phyloP scores from a whole-genome alignment of 2,113 vertebrate genomes.

The Atlantisia rogersi region DNA sequence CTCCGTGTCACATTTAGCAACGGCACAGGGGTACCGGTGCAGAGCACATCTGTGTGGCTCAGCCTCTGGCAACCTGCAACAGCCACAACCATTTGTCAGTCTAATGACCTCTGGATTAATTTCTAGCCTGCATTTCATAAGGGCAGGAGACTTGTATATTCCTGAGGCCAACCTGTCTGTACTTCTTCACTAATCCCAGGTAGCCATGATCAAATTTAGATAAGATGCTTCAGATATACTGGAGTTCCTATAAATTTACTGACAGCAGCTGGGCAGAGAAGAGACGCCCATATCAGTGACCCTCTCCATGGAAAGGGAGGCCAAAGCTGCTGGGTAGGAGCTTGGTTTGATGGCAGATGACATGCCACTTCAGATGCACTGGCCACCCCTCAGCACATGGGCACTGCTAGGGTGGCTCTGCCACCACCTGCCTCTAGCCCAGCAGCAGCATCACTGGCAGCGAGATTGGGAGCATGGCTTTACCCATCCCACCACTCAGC shows the following conservation, averaged over 20 bases:
- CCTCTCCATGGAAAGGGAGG: not conserved
- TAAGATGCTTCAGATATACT: not conserved
- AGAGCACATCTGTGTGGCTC: rapidly evolving
- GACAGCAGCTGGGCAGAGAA: not conserved
- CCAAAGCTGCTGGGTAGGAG: not conserved
- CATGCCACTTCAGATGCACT: not conserved
- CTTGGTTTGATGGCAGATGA: not conserved
- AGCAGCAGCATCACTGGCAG: not conserved
- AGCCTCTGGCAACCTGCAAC: not conserved
- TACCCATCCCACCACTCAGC: not conserved
- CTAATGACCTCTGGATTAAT: not conserved
- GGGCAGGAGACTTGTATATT: not conserved
- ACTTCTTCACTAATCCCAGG: not conserved
- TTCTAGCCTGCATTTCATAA: not conserved
- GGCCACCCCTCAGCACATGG: not conserved
- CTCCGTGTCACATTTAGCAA: not conserved
- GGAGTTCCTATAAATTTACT: not conserved
- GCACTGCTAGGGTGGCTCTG: not conserved
- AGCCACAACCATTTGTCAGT: not conserved
- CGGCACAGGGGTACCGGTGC: not conserved
- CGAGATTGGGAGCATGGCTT: not conserved
- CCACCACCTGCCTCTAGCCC: not conserved
- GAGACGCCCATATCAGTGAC: not conserved
- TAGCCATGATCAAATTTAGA: not conserved
- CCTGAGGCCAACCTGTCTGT: not conserved